Evolutionary conservation across 2,888 invertebrate species (phyloP).

Genomic region (Achlya flavicornis): DNA sequence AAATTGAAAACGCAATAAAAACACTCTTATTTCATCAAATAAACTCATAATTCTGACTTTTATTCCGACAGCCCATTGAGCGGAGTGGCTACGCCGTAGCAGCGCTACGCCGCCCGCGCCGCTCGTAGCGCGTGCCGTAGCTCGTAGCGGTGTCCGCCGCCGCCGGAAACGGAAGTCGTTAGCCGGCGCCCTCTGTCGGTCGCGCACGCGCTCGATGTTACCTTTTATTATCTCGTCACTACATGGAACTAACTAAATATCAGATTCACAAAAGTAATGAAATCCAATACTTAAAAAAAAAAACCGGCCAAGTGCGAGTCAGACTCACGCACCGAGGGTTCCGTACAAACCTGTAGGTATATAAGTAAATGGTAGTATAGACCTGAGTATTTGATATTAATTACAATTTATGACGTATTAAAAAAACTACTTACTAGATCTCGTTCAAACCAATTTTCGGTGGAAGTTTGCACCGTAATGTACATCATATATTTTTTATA

Average conservation of each 20-base stretch:
- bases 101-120: conserved; percentile 35
- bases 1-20: conserved; percentile 50
- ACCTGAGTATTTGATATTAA: no score
- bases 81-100: conserved; percentile 20
- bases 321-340: no score
- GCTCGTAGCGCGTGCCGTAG: conserved; percentile 21
- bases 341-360: no score
- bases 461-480: no score
- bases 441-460: no score
- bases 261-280: neutral
- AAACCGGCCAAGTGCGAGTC: no score
- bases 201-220: neutral
- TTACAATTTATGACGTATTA: no score
- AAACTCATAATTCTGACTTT: conserved; percentile 39
- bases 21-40: conserved; percentile 51
- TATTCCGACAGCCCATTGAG: conserved; percentile 36
- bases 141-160: conserved; percentile 36
- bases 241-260: neutral
- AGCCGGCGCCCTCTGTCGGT: conserved; percentile 38
- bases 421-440: no score
- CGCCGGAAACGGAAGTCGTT: conserved; percentile 74
- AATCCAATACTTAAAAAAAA: neutral
- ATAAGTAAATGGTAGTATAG: no score
- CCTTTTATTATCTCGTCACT: neutral
- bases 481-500: no score